phyloP scores from a whole-genome alignment of 2,113 vertebrate species.

The Tragelaphus imberbis region DNA sequence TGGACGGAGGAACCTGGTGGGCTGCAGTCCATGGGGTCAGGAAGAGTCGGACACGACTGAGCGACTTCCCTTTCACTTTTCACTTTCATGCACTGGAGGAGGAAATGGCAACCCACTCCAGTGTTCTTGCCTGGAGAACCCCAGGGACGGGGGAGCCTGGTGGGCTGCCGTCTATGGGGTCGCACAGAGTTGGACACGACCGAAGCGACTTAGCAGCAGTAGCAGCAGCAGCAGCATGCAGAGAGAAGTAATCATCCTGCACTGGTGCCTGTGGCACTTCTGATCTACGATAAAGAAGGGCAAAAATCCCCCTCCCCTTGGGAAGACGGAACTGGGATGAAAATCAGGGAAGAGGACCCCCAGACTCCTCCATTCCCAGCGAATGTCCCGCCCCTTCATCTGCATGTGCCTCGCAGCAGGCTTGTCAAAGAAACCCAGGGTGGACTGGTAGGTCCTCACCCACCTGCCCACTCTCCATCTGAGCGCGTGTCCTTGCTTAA shows the following conservation, averaged over 20 bases:
- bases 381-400: accelerated
- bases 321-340: not conserved
- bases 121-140: too few relatives aligned
- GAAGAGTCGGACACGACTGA: too few relatives aligned
- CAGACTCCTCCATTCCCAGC: not conserved
- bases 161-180: too few relatives aligned
- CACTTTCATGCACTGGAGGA: too few relatives aligned
- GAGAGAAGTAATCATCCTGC: not conserved
- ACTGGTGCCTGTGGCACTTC: not conserved
- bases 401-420: not conserved
- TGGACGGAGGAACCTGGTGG: too few relatives aligned
- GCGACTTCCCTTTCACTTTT: too few relatives aligned
- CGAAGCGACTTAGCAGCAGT: too few relatives aligned
- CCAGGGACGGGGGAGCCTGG: too few relatives aligned
- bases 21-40: too few relatives aligned
- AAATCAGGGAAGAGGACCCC: not conserved
- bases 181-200: too few relatives aligned
- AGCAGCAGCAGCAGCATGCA: too few relatives aligned
- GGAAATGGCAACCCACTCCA: too few relatives aligned
- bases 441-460: not conserved
- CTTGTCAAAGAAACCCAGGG: not conserved
- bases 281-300: not conserved
- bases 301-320: not conserved
- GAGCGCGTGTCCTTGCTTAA: accelerated
- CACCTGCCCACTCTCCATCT: not conserved